Conservation (phyloP, 2,888 invertebrate species). For the Andrena flavipes region DNA sequence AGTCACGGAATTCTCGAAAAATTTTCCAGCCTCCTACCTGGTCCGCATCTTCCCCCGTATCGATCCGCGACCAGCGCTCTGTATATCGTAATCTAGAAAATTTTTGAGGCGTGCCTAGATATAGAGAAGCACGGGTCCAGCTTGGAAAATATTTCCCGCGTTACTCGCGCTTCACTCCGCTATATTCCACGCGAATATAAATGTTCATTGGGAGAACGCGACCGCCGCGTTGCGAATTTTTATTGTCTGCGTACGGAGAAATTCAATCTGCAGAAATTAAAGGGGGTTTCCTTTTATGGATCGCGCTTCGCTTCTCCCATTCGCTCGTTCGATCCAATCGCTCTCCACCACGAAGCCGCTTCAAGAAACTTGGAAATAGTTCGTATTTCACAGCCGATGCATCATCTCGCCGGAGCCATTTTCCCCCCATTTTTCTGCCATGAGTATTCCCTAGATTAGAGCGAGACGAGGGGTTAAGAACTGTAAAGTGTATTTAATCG, state of each 20-base stretch:
- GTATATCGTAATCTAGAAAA: conserved; percentile 19
- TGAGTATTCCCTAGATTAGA: too few species aligned
- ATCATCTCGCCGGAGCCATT: too few species aligned
- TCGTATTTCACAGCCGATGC: too few species aligned
- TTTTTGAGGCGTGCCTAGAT: conserved; percentile 29
- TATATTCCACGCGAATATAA: not conserved
- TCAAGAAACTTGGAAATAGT: not conserved
- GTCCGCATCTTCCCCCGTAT: conserved; percentile 5
- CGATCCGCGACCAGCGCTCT: conserved; percentile 14
- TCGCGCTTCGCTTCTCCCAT: too few species aligned
- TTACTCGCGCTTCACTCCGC: conserved; percentile 15
- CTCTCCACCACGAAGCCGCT: too few species aligned
- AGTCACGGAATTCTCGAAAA: conserved; percentile 31
- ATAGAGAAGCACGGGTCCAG: conserved; percentile 18
- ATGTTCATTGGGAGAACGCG: not conserved
- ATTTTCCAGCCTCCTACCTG: conserved; percentile 1
- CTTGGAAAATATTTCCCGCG: conserved; percentile 26
- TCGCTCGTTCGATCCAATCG: too few species aligned
- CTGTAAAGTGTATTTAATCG: too few species aligned
- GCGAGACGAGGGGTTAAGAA: too few species aligned
- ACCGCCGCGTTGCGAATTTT: conserved; percentile 3
- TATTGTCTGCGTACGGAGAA: not conserved
- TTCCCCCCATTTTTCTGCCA: too few species aligned
- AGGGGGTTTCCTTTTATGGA: too few species aligned
- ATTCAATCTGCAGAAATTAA: too few species aligned